Evolutionary conservation across 2,113 vertebrate species (phyloP).

Genomic region (Pontoporia blainvillei): DNA sequence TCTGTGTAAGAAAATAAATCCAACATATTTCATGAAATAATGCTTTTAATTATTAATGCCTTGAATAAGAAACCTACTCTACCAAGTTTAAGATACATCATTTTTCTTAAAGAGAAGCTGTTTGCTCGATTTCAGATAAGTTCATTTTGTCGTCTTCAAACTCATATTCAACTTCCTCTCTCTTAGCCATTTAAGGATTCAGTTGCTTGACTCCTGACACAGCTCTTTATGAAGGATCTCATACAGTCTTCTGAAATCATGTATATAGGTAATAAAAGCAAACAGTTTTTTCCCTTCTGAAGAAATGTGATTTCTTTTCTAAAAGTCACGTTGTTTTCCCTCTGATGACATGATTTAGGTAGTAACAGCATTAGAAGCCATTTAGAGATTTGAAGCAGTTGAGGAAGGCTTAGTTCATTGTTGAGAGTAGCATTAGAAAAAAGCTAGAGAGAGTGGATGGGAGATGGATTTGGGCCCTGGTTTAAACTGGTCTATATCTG

Average conservation of each 20-base stretch:
- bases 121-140: neutral
- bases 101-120: neutral
- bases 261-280: neutral
- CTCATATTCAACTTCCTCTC: neutral
- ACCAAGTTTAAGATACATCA: neutral
- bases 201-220: neutral
- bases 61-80: neutral
- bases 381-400: neutral
- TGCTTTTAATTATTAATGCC: slow-evolving; percentile 68
- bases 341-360: neutral
- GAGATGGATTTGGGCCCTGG: too few species aligned
- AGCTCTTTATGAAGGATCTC: neutral
- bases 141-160: neutral
- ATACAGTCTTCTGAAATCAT: neutral
- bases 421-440: neutral
- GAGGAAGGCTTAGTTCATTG: neutral
- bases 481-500: neutral
- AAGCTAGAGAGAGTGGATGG: neutral
- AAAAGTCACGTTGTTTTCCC: neutral
- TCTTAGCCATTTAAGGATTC: neutral
- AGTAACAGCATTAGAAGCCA: neutral
- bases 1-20: neutral
- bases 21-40: slow-evolving; percentile 35
- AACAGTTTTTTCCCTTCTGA: neutral
- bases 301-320: neutral